Conservation (phyloP, 1,140 invertebrate genomes). For the Hormaphis cornu region DNA sequence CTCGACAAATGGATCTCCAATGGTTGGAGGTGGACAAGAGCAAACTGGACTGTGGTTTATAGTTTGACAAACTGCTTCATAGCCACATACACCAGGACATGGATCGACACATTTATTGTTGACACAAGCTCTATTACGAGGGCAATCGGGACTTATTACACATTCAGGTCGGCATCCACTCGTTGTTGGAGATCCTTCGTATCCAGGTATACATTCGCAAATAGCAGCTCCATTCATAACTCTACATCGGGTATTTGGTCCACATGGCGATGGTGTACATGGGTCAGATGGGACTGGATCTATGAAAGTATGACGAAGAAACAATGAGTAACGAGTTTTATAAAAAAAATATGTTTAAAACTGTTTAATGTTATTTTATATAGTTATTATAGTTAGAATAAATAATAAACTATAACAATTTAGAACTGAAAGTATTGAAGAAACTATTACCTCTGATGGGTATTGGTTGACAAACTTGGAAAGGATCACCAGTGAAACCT, state of each 20-base stretch:
- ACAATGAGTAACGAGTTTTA: background rate
- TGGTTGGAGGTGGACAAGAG: slow-evolving; percentile 56
- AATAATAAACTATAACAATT: background rate
- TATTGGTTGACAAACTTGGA: slow-evolving; percentile 46
- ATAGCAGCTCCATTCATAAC: slow-evolving; percentile 48
- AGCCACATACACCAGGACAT: slow-evolving; percentile 61
- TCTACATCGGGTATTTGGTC: slow-evolving; percentile 60
- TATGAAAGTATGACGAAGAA: background rate
- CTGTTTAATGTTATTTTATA: background rate
- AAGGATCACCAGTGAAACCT: slow-evolving; percentile 52
- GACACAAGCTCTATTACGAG: slow-evolving; percentile 61
- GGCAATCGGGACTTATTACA: slow-evolving; percentile 63
- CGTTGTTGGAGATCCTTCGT: slow-evolving; percentile 49
- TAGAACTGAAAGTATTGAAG: background rate
- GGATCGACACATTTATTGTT: slow-evolving; percentile 64
- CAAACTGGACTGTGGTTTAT: slow-evolving; percentile 74
- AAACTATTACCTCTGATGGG: slow-evolving; percentile 17
- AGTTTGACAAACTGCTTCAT: slow-evolving; percentile 55
- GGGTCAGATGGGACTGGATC: slow-evolving; percentile 44
- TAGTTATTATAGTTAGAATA: background rate
- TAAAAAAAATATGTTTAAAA: background rate
- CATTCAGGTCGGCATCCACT: slow-evolving; percentile 63
- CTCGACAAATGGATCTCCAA: slow-evolving; percentile 66
- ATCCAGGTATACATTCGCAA: slow-evolving; percentile 63
- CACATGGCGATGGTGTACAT: slow-evolving; percentile 63